These are phyloP conservation scores for Geotrupes spiniger DNA, from an alignment of 2,888 invertebrate species.

Conservation along the genomic window DNA sequence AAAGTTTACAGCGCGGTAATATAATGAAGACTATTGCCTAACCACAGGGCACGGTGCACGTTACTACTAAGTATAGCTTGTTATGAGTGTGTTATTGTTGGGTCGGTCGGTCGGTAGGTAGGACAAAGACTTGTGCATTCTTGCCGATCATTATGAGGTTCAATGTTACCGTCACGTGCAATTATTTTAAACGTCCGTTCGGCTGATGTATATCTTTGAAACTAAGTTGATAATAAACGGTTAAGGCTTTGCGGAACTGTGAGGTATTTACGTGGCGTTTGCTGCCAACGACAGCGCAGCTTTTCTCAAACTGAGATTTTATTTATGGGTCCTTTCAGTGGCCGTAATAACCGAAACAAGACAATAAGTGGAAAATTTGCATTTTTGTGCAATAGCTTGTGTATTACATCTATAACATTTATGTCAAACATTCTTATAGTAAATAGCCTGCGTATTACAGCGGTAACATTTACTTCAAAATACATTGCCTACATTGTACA, in stretches of 20 bases:
- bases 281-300: too few species aligned
- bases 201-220: conserved; percentile 12
- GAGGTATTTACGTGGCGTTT: not conserved
- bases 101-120: conserved; percentile 5
- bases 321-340: too few species aligned
- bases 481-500: too few species aligned
- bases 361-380: too few species aligned
- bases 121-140: conserved; percentile 12
- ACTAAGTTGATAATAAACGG: conserved; percentile 17
- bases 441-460: too few species aligned
- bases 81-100: conserved; percentile 20
- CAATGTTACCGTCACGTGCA: conserved; percentile 9
- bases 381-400: too few species aligned
- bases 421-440: too few species aligned
- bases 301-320: too few species aligned
- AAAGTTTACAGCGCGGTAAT: conserved; percentile 21
- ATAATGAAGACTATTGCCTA: conserved; percentile 16
- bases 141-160: conserved; percentile 16
- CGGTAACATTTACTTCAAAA: too few species aligned
- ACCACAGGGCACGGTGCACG: conserved; percentile 16
- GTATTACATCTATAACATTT: too few species aligned
- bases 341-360: too few species aligned
- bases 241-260: not conserved
- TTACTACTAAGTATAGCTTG: conserved; percentile 20
- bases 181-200: conserved; percentile 15